Evolutionary conservation across 2,888 invertebrate genomes (phyloP).

Genomic region (Drosophila emarginata): DNA sequence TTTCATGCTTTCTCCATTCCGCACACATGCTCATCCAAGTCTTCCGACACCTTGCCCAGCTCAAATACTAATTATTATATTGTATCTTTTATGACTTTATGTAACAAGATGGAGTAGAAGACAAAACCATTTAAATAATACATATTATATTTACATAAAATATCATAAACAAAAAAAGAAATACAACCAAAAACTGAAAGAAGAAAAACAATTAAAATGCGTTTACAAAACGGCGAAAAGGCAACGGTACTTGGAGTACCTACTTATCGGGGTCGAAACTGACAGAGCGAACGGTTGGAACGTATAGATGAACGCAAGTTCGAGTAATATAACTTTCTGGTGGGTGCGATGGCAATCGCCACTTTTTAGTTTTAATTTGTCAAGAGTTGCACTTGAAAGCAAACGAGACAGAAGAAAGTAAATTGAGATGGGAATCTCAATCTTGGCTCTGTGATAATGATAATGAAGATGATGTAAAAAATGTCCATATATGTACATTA

Average conservation of each 20-base stretch:
- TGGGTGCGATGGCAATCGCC: constrained; percentile 68
- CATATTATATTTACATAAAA: constrained; percentile 73
- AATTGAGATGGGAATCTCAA: constrained; percentile 59
- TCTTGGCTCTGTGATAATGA: constrained; percentile 27
- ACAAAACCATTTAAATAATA: constrained; percentile 66
- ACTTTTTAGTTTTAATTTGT: constrained; percentile 73
- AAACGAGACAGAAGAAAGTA: constrained; percentile 52
- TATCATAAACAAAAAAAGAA: constrained; percentile 19
- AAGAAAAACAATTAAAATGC: constrained; percentile 43
- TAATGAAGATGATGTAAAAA: constrained; percentile 48
- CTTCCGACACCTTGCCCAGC: constrained; percentile 69
- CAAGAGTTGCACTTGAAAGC: constrained; percentile 73
- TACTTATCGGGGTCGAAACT: constrained; percentile 43
- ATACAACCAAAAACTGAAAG: constrained; percentile 69
- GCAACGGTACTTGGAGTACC: constrained; percentile 42
- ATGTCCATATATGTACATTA: constrained; percentile 22
- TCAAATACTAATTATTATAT: constrained; percentile 72
- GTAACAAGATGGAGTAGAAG: constrained; percentile 47
- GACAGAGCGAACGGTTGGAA: constrained; percentile 37
- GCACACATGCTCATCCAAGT: constrained; percentile 30
- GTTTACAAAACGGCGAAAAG: constrained; percentile 6
- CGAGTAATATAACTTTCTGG: constrained; percentile 36
- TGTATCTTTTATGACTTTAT: constrained; percentile 66
- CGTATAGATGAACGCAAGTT: constrained; percentile 5
- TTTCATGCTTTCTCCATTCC: constrained; percentile 49